These are phyloP conservation scores for Melanargia galathea DNA, from an alignment of 2,888 invertebrate genomes.

Conservation along the genomic window DNA sequence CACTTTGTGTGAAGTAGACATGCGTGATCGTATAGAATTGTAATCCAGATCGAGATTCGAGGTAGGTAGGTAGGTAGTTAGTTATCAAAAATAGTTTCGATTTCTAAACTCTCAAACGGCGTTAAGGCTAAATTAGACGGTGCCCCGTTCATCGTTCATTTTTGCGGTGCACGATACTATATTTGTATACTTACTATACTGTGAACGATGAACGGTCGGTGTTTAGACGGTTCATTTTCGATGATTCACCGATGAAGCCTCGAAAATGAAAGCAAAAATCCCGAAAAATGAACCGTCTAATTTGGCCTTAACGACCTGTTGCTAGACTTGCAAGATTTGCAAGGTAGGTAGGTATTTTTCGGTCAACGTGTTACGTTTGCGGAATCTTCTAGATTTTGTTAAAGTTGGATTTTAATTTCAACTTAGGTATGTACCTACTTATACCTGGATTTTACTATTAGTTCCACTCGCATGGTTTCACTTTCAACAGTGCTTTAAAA, in stretches of 20 bases:
- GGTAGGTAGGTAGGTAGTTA: constrained; percentile 12
- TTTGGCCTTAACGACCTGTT: too few species aligned
- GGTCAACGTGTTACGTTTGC: constrained; percentile 11
- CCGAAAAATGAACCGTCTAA: too few species aligned
- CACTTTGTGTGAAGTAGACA: constrained; percentile 20
- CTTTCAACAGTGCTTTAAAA: constrained; percentile 7
- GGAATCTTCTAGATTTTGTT: constrained; percentile 14
- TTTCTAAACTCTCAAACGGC: constrained; percentile 28
- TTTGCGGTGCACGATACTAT: too few species aligned
- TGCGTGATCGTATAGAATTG: constrained; percentile 32
- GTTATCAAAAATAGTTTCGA: constrained; percentile 21
- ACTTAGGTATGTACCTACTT: background rate
- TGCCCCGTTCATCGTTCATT: too few species aligned
- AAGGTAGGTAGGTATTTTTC: background rate
- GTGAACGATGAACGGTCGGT: too few species aligned
- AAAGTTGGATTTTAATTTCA: constrained; percentile 7
- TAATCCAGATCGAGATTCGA: constrained; percentile 25
- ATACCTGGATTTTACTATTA: background rate
- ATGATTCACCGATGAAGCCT: too few species aligned
- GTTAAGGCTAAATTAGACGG: too few species aligned
- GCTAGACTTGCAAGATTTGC: constrained; percentile 15
- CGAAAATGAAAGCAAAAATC: too few species aligned
- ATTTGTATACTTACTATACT: too few species aligned
- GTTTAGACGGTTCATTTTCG: too few species aligned
- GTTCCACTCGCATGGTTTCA: constrained; percentile 10